Conservation (phyloP, 2,797 vertebrate genomes). For the Spinibarbus caldwelli region DNA sequence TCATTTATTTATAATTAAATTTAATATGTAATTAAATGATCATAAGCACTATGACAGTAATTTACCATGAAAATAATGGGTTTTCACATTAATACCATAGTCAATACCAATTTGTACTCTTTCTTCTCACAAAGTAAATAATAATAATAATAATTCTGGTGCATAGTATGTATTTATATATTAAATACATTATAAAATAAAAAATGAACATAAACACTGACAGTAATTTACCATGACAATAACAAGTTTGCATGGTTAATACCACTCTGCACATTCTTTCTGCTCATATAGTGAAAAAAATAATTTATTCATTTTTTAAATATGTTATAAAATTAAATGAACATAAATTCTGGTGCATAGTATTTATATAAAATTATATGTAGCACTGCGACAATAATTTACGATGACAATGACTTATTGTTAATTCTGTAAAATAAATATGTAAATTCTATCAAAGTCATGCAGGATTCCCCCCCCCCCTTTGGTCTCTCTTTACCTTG, state of each 20-base stretch:
- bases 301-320: background rate
- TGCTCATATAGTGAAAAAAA: background rate
- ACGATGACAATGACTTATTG: background rate
- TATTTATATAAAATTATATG: background rate
- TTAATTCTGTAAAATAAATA: too few species aligned
- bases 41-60: background rate
- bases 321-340: background rate
- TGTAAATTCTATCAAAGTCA: too few species aligned
- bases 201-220: background rate
- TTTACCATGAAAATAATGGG: background rate
- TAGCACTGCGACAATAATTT: background rate
- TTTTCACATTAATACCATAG: too few species aligned
- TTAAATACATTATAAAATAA: background rate
- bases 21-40: background rate
- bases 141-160: background rate
- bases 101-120: background rate
- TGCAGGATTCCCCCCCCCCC: too few species aligned
- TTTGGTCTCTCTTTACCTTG: background rate
- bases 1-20: background rate
- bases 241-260: background rate
- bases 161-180: background rate
- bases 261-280: background rate
- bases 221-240: background rate
- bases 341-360: background rate
- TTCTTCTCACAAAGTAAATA: background rate